These are phyloP conservation scores for Hirudo medicinalis DNA, from an alignment of 1,140 invertebrate genomes.

Conservation along the genomic window DNA sequence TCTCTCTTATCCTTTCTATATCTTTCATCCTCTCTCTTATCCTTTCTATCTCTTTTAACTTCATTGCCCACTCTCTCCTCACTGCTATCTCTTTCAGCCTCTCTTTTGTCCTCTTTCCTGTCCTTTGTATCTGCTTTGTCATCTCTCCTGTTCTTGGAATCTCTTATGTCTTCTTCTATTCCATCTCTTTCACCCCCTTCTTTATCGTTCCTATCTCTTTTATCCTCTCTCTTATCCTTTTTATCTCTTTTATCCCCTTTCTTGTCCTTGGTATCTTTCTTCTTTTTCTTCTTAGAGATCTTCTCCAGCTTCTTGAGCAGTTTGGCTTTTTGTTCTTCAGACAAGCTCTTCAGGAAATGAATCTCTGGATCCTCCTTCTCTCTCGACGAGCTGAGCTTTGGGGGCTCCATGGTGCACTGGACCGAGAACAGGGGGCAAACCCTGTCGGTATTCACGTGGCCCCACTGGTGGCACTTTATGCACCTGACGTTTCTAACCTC, in stretches of 20 bases:
- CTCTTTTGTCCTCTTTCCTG: too few relatives aligned
- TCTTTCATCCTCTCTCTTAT: not conserved
- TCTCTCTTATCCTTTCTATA: not conserved
- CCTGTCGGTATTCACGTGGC: constrained; percentile 97
- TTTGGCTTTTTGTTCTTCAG: constrained; percentile 76
- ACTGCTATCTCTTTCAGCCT: too few relatives aligned
- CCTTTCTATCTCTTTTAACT: not conserved
- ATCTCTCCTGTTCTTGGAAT: too few relatives aligned
- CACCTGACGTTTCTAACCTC: constrained; percentile 87
- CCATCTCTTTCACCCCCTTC: too few relatives aligned
- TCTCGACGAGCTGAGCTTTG: constrained; percentile 29
- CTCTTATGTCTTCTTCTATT: too few relatives aligned
- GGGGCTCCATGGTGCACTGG: constrained; percentile 37
- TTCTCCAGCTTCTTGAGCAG: constrained; percentile 53
- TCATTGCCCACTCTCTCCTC: too few relatives aligned
- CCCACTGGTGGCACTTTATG: constrained; percentile 98
- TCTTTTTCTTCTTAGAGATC: not conserved
- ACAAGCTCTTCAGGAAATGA: constrained; percentile 65
- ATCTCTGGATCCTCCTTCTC: constrained; percentile 44
- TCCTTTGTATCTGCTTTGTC: too few relatives aligned
- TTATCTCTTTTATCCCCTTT: too few relatives aligned
- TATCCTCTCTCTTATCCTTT: too few relatives aligned
- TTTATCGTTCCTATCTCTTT: too few relatives aligned
- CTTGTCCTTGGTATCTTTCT: too few relatives aligned
- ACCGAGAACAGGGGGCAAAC: constrained; percentile 70